These are phyloP conservation scores for Enteromius mattozi DNA, from an alignment of 2,797 vertebrate genomes.

Conservation along the genomic window DNA sequence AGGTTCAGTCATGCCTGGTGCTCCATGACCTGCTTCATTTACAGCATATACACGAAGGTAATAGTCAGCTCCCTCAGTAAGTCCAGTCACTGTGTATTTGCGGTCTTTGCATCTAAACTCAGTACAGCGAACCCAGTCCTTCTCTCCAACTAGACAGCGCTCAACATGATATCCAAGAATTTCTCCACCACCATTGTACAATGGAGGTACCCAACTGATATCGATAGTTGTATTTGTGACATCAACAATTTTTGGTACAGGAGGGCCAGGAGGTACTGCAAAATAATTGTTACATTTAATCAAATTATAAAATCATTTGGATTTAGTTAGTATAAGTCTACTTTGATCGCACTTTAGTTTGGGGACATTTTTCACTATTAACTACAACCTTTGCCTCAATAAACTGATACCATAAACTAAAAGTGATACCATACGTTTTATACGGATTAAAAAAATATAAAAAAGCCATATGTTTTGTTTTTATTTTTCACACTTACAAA, in stretches of 20 bases:
- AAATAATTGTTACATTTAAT: conserved; percentile 22
- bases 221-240: conserved; percentile 88
- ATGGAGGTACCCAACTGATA: conserved; percentile 91
- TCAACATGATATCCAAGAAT: conserved; percentile 95
- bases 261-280: conserved; percentile 91
- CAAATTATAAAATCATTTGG: neutral
- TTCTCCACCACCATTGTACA: conserved; percentile 95
- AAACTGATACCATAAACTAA: neutral
- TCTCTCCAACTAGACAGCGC: conserved; percentile 81
- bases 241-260: conserved; percentile 87
- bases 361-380: neutral
- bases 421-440: neutral
- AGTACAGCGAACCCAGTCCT: conserved; percentile 94
- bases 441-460: neutral
- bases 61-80: conserved; percentile 94
- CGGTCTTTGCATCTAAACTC: conserved; percentile 90
- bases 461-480: neutral
- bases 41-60: conserved; percentile 91
- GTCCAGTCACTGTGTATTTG: conserved; percentile 87
- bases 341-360: neutral
- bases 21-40: conserved; percentile 91
- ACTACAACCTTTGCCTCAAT: neutral
- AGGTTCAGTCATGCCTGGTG: conserved; percentile 90
- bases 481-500: conserved; percentile 83
- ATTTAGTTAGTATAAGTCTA: neutral